Percentiles rank a stretch among this genome's conserved stretches.
These are phyloP conservation scores for Noctua janthina DNA, from an alignment of 2,888 invertebrate genomes.

Conservation along the genomic window DNA sequence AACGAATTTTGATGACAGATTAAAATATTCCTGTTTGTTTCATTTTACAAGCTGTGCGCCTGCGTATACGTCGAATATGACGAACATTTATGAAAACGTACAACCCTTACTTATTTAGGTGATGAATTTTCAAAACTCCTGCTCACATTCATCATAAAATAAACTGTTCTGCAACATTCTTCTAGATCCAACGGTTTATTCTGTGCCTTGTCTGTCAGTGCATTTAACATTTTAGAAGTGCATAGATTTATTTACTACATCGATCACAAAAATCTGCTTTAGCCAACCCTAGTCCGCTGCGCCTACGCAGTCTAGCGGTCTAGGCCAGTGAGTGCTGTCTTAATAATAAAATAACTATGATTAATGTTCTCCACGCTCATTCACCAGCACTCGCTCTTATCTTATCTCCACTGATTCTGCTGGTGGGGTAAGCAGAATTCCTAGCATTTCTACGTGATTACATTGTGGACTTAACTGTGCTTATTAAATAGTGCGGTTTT, in stretches of 20 bases:
- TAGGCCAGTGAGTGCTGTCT: conserved; percentile 63
- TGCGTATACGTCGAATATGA: neutral
- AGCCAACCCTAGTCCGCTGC: conserved; percentile 54
- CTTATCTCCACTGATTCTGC: conserved; percentile 40
- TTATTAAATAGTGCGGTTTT: conserved; percentile 14
- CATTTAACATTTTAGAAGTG: neutral
- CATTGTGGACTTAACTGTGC: conserved; percentile 5
- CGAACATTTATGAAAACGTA: neutral
- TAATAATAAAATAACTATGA: conserved; percentile 69
- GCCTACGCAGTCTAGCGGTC: conserved; percentile 63
- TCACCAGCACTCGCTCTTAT: conserved; percentile 53
- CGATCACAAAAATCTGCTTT: neutral
- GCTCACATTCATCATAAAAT: neutral
- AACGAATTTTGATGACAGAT: neutral
- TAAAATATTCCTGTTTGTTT: neutral
- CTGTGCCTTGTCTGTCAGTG: neutral
- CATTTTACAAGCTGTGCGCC: neutral
- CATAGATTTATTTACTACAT: neutral
- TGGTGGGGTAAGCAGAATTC: conserved; percentile 30
- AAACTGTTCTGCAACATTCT: neutral
- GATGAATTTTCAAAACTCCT: neutral
- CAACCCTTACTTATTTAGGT: neutral
- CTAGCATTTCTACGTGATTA: conserved; percentile 20
- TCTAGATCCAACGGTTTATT: neutral
- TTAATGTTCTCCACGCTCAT: conserved; percentile 61